phyloP scores from a whole-genome alignment of 2,797 vertebrate species.

The Hirundo rustica region DNA sequence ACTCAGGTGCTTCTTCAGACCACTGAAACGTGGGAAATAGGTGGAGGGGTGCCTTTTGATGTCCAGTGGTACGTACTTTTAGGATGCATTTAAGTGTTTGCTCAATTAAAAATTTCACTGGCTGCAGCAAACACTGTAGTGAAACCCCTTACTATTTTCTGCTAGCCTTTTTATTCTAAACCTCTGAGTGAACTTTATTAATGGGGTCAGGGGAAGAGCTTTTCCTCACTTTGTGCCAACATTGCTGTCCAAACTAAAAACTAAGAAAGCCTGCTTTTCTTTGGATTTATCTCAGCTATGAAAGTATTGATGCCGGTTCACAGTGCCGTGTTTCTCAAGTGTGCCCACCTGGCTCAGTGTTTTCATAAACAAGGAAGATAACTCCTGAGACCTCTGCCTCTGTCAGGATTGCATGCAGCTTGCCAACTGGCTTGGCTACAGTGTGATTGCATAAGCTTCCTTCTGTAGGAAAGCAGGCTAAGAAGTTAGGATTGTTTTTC shows the following conservation, averaged over 20 bases:
- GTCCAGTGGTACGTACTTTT: neutral
- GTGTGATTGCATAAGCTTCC: constrained; percentile 43
- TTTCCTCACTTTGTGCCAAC: neutral
- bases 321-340: neutral
- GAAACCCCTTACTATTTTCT: neutral
- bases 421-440: constrained; percentile 48
- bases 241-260: neutral
- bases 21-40: neutral
- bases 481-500: constrained; percentile 52
- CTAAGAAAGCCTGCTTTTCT: neutral
- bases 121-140: neutral
- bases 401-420: neutral
- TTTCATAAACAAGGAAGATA: constrained; percentile 4
- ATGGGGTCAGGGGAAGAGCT: neutral
- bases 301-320: neutral
- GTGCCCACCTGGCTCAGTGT: neutral
- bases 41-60: neutral
- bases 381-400: constrained; percentile 48
- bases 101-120: neutral
- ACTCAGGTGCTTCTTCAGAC: neutral
- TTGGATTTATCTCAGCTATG: neutral
- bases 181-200: neutral
- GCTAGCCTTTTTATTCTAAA: neutral
- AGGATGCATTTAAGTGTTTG: neutral
- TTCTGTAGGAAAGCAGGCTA: constrained; percentile 50